phyloP scores from a whole-genome alignment of 2,888 invertebrate genomes.

The Protodeltote pygarga region DNA sequence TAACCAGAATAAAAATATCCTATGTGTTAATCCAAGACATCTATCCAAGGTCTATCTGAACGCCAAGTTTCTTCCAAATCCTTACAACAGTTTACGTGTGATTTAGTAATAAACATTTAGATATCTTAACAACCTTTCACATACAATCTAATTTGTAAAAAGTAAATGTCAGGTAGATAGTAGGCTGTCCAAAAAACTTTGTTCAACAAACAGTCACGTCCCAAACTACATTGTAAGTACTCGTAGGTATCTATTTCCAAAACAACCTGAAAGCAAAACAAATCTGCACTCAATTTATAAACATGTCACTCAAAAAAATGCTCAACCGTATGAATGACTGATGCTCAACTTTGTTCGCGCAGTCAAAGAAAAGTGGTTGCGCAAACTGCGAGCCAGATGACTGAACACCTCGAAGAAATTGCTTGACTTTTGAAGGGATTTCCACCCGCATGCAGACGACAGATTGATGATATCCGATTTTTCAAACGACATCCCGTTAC shows the following conservation, averaged over 20 bases:
- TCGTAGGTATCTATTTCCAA: slow-evolving; percentile 9
- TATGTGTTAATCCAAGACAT: too few relatives aligned
- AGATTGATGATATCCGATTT: slow-evolving; percentile 67
- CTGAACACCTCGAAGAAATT: slow-evolving; percentile 61
- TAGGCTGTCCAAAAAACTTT: too few relatives aligned
- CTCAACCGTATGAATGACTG: slow-evolving; percentile 45
- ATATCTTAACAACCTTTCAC: too few relatives aligned
- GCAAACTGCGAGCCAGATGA: slow-evolving; percentile 47
- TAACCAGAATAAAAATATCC: too few relatives aligned
- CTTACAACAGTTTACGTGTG: too few relatives aligned
- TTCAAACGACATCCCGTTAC: slow-evolving; percentile 56
- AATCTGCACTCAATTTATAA: not conserved
- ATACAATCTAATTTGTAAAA: too few relatives aligned
- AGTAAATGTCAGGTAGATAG: too few relatives aligned
- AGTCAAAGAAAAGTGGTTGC: slow-evolving; percentile 57
- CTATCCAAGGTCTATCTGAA: too few relatives aligned
- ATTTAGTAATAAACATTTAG: too few relatives aligned
- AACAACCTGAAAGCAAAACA: slow-evolving; percentile 8
- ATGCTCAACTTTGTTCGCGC: slow-evolving; percentile 60
- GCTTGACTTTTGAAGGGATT: slow-evolving; percentile 66
- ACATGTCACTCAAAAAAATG: slow-evolving; percentile 9
- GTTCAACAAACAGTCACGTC: too few relatives aligned
- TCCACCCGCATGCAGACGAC: slow-evolving; percentile 57
- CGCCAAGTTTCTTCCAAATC: too few relatives aligned
- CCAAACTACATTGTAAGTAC: too few relatives aligned